These are phyloP conservation scores for Chamaetylas fuelleborni DNA, from an alignment of 2,113 vertebrate species.

Conservation along the genomic window DNA sequence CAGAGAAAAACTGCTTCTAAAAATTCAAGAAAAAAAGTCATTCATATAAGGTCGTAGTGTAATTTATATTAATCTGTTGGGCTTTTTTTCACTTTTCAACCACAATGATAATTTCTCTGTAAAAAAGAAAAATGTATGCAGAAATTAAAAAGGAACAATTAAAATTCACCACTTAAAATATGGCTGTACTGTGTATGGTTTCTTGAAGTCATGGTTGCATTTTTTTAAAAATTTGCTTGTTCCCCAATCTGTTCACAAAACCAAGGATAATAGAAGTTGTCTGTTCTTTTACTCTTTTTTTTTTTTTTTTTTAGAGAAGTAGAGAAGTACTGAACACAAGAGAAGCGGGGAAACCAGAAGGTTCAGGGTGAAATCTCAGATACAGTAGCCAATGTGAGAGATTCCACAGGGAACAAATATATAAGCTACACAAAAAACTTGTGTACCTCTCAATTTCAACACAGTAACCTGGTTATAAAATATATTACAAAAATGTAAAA, in stretches of 20 bases:
- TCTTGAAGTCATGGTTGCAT: neutral
- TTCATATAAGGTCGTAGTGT: neutral
- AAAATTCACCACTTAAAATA: neutral
- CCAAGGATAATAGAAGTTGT: neutral
- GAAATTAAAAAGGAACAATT: slow-evolving; percentile 33
- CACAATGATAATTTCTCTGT: neutral
- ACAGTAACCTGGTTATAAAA: neutral
- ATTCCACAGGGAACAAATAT: neutral
- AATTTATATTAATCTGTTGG: neutral
- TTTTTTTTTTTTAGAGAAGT: neutral
- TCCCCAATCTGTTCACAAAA: neutral
- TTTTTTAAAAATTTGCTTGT: neutral
- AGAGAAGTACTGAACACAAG: neutral
- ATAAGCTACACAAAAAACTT: neutral
- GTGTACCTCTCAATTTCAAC: neutral
- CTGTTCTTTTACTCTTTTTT: neutral
- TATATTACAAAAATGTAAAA: neutral
- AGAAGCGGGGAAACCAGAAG: neutral
- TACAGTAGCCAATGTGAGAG: accelerated
- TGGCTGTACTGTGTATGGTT: neutral
- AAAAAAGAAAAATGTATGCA: neutral
- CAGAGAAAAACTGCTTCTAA: neutral
- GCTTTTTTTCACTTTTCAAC: neutral
- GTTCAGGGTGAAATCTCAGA: neutral
- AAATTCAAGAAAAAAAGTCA: neutral